Evolutionary conservation across 1,140 invertebrate genomes (phyloP).

Genomic region (Leptonema lineaticorne): DNA sequence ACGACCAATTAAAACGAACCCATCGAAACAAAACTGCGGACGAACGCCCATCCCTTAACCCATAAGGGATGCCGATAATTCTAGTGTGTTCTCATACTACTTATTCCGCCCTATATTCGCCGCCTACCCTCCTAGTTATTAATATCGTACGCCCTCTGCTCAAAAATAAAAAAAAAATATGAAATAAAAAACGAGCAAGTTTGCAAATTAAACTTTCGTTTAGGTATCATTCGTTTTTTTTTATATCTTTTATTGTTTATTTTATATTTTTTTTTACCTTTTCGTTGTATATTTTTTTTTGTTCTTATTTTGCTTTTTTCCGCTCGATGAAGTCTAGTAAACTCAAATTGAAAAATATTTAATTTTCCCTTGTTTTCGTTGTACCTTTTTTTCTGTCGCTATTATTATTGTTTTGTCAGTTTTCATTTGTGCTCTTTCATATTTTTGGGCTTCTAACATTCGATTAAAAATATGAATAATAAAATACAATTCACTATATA

Average conservation of each 20-base stretch:
- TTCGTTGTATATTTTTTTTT: neutral
- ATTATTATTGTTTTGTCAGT: too few species aligned
- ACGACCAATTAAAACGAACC: conserved; percentile 8
- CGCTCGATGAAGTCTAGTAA: conserved; percentile 1
- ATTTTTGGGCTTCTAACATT: neutral
- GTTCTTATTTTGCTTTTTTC: neutral
- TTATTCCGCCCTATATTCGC: neutral
- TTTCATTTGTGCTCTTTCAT: neutral
- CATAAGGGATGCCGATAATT: neutral
- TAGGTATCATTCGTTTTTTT: neutral
- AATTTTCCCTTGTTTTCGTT: neutral
- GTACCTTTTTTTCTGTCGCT: neutral
- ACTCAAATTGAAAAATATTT: conserved; percentile 8
- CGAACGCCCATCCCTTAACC: neutral
- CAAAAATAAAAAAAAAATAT: neutral
- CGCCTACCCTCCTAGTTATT: neutral
- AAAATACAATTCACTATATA: too few species aligned
- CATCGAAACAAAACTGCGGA: neutral
- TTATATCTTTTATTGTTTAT: neutral
- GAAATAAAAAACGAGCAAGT: neutral
- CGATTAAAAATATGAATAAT: conserved; percentile 6
- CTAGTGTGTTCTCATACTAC: too few species aligned
- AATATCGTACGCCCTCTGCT: neutral
- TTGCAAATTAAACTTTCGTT: neutral
- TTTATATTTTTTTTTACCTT: neutral